Conservation (phyloP, 2,113 vertebrate species). For the Motacilla tschutschensis region DNA sequence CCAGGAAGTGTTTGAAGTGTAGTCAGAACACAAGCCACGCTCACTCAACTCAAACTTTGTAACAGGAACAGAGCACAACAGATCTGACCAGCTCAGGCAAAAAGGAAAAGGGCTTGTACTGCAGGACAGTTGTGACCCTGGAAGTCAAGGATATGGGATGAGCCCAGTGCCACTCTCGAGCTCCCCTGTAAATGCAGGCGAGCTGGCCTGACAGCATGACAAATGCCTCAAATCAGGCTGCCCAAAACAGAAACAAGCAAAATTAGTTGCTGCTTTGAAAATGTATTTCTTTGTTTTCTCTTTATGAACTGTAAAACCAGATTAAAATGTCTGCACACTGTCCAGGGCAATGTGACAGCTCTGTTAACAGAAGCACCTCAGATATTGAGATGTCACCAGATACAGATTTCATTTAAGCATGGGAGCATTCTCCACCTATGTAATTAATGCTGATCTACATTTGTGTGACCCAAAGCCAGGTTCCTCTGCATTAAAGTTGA, state of each 20-base stretch:
- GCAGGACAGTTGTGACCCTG: not conserved
- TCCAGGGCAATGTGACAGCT: not conserved
- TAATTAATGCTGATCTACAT: not conserved
- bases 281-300: not conserved
- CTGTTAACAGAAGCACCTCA: not conserved
- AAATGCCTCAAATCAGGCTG: not conserved
- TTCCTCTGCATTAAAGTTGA: not conserved
- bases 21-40: not conserved
- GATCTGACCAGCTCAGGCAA: not conserved
- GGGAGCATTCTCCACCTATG: not conserved
- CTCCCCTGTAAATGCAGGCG: not conserved
- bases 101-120: not conserved
- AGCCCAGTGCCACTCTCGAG: not conserved
- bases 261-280: slow-evolving; percentile 36
- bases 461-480: not conserved
- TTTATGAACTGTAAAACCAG: not conserved
- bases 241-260: slow-evolving; percentile 26
- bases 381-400: not conserved
- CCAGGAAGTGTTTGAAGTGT: not conserved
- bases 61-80: not conserved
- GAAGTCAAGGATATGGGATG: not conserved
- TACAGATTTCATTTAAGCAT: not conserved
- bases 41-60: not conserved
- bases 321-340: not conserved
- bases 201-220: slow-evolving; percentile 11